Conservation (phyloP, 1,140 invertebrate species). For the Zaprionus capensis region DNA sequence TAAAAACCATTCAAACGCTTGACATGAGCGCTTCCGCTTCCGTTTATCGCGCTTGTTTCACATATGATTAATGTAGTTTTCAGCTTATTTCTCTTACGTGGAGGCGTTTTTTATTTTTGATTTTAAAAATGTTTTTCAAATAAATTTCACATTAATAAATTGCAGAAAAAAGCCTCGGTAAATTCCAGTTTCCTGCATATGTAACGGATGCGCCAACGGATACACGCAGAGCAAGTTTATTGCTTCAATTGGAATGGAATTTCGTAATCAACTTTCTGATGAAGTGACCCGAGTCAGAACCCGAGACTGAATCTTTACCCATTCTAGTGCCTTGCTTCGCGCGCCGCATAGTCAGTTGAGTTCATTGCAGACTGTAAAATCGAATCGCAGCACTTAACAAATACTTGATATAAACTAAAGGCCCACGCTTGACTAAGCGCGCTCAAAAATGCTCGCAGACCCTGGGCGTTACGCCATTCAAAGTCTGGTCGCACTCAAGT, state of each 20-base stretch:
- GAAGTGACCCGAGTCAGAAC: slow-evolving; percentile 25
- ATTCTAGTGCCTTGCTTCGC: neutral
- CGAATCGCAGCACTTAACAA: slow-evolving; percentile 66
- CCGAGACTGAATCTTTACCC: neutral
- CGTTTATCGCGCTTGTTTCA: slow-evolving; percentile 38
- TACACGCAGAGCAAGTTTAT: slow-evolving; percentile 57
- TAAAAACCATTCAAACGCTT: slow-evolving; percentile 35
- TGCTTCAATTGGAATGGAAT: slow-evolving; percentile 53
- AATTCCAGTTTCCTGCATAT: slow-evolving; percentile 60
- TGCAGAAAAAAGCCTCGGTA: slow-evolving; percentile 39
- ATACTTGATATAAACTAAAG: slow-evolving; percentile 67
- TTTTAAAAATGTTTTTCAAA: slow-evolving; percentile 59
- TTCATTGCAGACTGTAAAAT: slow-evolving; percentile 46
- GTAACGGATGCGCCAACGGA: slow-evolving; percentile 58
- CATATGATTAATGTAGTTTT: slow-evolving; percentile 43
- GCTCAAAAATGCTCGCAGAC: slow-evolving; percentile 49
- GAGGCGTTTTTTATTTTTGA: neutral
- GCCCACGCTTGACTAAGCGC: slow-evolving; percentile 65
- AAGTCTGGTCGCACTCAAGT: slow-evolving; percentile 42
- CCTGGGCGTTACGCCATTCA: slow-evolving; percentile 29
- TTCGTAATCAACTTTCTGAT: slow-evolving; percentile 57
- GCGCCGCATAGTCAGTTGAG: slow-evolving; percentile 16
- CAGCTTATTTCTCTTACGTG: slow-evolving; percentile 12
- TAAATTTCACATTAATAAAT: slow-evolving; percentile 58
- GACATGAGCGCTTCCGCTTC: slow-evolving; percentile 45